A percentile compares a stretch with the other conserved stretches of the same genome.
These are phyloP conservation scores for Nothocercus julius DNA, from an alignment of 2,113 vertebrate species.

Conservation along the genomic window DNA sequence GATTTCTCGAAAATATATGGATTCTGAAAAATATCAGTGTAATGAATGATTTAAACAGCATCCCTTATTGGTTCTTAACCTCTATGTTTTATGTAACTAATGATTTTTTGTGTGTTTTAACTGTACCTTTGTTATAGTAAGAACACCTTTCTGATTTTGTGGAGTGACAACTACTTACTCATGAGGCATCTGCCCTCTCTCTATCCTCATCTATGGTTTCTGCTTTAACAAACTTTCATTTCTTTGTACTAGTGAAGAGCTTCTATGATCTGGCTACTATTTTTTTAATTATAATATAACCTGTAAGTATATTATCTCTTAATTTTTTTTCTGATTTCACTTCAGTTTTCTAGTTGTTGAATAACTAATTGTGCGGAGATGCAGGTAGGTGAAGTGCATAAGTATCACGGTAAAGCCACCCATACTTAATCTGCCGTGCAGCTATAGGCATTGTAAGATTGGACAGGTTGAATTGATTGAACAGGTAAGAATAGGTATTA, in stretches of 20 bases:
- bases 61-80: not conserved
- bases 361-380: no score
- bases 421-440: not conserved
- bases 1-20: not conserved
- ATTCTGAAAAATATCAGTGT: not conserved
- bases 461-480: not conserved
- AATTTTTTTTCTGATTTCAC: no score
- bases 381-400: not conserved
- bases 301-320: no score
- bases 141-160: not conserved
- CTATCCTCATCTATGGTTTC: not conserved
- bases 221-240: not conserved
- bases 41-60: not conserved
- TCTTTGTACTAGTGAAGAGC: not conserved
- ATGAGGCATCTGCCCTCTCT: not conserved
- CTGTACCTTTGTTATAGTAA: not conserved
- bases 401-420: not conserved
- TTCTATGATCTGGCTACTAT: no score
- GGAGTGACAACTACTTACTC: not conserved
- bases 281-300: no score
- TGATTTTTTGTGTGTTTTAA: not conserved
- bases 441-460: accelerated
- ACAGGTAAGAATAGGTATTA: not conserved
- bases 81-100: not conserved
- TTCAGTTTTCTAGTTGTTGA: no score